A percentile compares a stretch with the other conserved stretches of the same genome.
Conservation (phyloP, 2,797 vertebrate species). For the Lutjanus argentimaculatus region DNA sequence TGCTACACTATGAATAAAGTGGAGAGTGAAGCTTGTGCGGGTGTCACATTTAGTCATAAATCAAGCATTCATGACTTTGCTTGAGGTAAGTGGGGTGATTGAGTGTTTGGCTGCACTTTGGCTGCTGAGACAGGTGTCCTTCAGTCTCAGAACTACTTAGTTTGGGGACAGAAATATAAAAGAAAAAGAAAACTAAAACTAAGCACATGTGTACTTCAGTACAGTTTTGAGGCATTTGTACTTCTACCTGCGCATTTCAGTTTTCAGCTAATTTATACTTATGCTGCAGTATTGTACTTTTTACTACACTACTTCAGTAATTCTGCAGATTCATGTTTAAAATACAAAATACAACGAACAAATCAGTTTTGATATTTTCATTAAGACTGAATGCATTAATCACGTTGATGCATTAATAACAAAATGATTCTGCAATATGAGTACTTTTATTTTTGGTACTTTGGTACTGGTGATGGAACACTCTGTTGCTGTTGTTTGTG, state of each 20-base stretch:
- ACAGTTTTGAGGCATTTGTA: neutral
- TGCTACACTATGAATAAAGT: neutral
- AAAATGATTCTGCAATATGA: neutral
- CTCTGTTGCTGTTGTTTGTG: too few relatives aligned
- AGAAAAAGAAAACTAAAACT: neutral
- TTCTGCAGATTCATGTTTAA: too few relatives aligned
- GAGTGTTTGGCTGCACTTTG: neutral
- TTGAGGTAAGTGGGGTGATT: neutral
- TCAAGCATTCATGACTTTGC: neutral
- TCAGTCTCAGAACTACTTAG: neutral
- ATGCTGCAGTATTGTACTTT: neutral
- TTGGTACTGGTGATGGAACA: neutral
- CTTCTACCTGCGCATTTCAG: neutral
- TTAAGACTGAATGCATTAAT: neutral
- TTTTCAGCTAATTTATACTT: neutral
- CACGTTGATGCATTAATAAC: neutral
- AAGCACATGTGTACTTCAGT: too few relatives aligned
- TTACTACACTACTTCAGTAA: neutral
- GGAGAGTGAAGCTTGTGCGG: neutral
- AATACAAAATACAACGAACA: neutral
- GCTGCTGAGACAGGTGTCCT: neutral
- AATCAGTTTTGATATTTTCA: neutral
- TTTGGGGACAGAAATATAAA: neutral
- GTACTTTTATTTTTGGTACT: neutral
- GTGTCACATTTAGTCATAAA: neutral